Evolutionary conservation across 1,140 invertebrate genomes (phyloP).

Genomic region (Calosoma granatense): DNA sequence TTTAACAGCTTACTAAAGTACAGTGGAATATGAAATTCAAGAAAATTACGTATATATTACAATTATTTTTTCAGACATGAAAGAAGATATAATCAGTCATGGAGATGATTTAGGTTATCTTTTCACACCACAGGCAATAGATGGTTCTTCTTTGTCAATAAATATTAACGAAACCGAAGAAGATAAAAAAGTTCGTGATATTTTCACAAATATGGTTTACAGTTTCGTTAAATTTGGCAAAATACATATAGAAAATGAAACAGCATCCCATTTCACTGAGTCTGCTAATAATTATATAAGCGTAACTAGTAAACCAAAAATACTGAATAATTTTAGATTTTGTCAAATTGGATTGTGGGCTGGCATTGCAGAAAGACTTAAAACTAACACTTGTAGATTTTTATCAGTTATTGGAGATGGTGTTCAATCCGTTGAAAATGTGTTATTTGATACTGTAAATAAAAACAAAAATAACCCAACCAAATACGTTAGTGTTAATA

Average conservation of each 20-base stretch:
- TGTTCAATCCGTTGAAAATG: not conserved
- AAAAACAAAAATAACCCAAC: too few species aligned
- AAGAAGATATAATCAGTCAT: constrained; percentile 43
- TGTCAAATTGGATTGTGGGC: constrained; percentile 52
- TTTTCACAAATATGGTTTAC: constrained; percentile 51
- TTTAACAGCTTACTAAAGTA: constrained; percentile 20
- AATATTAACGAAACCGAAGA: constrained; percentile 31
- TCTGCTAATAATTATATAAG: constrained; percentile 43
- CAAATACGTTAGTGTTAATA: too few species aligned
- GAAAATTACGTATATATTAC: constrained; percentile 9
- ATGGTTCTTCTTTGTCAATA: constrained; percentile 39
- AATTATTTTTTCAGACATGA: constrained; percentile 8
- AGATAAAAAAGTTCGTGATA: constrained; percentile 48
- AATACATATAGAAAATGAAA: constrained; percentile 23
- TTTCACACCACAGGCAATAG: constrained; percentile 49
- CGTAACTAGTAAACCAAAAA: constrained; percentile 36
- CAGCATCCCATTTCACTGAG: constrained; percentile 35
- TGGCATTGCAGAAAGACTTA: constrained; percentile 39
- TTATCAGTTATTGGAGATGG: constrained; percentile 12
- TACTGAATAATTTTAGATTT: constrained; percentile 43
- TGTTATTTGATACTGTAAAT: too few species aligned
- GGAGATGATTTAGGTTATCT: constrained; percentile 59
- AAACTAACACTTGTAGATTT: constrained; percentile 37
- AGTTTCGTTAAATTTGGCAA: constrained; percentile 49
- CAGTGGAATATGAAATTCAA: constrained; percentile 19